phyloP scores from a whole-genome alignment of 2,797 vertebrate genomes.

The Todus mexicanus region DNA sequence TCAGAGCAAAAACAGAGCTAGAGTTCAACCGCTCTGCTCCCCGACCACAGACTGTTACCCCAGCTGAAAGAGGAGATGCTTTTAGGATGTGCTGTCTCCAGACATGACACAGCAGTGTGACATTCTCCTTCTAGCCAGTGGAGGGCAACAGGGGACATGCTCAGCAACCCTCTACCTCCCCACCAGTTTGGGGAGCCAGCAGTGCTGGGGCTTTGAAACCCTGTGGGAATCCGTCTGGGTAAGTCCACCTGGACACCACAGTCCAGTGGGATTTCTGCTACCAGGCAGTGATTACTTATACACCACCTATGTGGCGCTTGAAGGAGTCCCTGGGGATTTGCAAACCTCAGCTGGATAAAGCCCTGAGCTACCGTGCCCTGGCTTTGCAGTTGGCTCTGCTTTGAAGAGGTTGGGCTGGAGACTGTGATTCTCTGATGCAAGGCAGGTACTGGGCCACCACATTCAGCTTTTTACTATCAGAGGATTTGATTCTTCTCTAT shows the following conservation, averaged over 20 bases:
- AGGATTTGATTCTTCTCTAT: neutral
- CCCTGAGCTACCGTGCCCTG: rapidly evolving
- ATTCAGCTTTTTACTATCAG: neutral
- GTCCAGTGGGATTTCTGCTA: neutral
- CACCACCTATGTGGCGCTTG: neutral
- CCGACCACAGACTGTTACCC: neutral
- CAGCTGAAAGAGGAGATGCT: constrained; percentile 35
- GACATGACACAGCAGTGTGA: neutral
- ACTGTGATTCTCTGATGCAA: rapidly evolving
- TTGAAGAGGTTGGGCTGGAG: neutral
- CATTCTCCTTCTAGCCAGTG: constrained; percentile 21
- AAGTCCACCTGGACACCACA: neutral
- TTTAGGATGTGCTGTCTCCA: constrained; percentile 16
- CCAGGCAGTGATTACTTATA: neutral
- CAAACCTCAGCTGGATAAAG: neutral
- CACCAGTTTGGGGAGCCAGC: neutral
- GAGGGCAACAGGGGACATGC: constrained; percentile 32
- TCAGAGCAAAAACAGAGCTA: constrained; percentile 23
- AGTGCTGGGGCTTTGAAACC: neutral
- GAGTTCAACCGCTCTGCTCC: constrained; percentile 21
- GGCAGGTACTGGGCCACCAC: neutral
- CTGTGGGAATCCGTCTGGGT: neutral
- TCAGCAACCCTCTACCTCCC: neutral
- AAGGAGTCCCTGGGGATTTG: neutral
- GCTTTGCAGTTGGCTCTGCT: neutral